These are phyloP conservation scores for Ormyrus labotus DNA, from an alignment of 2,888 invertebrate genomes.

Conservation along the genomic window DNA sequence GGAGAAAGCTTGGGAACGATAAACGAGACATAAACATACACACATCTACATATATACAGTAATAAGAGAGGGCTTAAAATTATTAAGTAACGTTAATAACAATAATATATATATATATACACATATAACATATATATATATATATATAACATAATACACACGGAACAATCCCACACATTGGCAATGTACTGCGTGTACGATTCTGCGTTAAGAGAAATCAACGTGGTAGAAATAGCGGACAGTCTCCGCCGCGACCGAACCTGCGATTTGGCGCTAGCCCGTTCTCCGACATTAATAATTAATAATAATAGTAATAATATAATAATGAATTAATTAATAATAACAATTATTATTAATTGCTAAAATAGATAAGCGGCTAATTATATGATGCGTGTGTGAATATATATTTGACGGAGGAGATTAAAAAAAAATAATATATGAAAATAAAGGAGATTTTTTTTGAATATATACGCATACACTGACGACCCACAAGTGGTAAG, in stretches of 20 bases:
- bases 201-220: slow-evolving; percentile 8
- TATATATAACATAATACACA: background rate
- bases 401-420: slow-evolving; percentile 58
- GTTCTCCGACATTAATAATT: slow-evolving; percentile 74
- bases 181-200: background rate
- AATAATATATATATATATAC: too few species aligned
- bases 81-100: too few species aligned
- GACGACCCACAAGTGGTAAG: slow-evolving; percentile 61
- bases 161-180: background rate
- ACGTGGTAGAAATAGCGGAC: slow-evolving; percentile 25
- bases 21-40: background rate
- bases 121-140: too few species aligned
- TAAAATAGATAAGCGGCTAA: slow-evolving; percentile 72
- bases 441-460: slow-evolving; percentile 53
- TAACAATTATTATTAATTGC: slow-evolving; percentile 72
- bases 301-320: slow-evolving; percentile 69
- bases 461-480: slow-evolving; percentile 64
- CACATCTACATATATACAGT: slow-evolving; percentile 1
- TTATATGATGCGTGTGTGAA: slow-evolving; percentile 69
- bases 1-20: background rate
- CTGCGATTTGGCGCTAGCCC: slow-evolving; percentile 73
- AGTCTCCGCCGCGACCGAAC: slow-evolving; percentile 67
- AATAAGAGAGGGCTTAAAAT: slow-evolving; percentile 12
- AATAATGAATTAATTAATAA: slow-evolving; percentile 72
- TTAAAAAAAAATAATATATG: slow-evolving; percentile 31